Conservation (phyloP, 1,140 invertebrate genomes). For the Drosophila equinoxialis region DNA sequence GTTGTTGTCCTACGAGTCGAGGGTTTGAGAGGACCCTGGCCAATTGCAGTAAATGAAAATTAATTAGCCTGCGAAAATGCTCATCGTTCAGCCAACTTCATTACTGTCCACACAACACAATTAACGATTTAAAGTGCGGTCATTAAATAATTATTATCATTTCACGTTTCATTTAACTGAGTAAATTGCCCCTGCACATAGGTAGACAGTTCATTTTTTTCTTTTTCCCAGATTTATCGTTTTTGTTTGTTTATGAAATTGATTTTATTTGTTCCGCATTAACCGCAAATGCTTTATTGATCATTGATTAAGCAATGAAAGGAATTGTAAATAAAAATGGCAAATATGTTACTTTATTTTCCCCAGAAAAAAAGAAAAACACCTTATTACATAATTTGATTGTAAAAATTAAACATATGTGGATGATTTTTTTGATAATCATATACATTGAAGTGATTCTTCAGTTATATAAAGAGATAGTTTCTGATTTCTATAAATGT, state of each 20-base stretch:
- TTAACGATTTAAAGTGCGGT: slow-evolving; percentile 58
- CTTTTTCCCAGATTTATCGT: slow-evolving; percentile 26
- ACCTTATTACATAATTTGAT: not conserved
- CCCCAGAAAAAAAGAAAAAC: not conserved
- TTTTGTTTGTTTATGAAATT: slow-evolving; percentile 53
- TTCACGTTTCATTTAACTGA: slow-evolving; percentile 52
- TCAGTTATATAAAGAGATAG: too few relatives aligned
- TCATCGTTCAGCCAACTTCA: slow-evolving; percentile 41
- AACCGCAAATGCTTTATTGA: slow-evolving; percentile 29
- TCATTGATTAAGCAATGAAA: slow-evolving; percentile 27
- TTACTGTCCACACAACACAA: slow-evolving; percentile 34
- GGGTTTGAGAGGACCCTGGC: not conserved
- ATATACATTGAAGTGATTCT: too few relatives aligned
- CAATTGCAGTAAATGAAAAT: slow-evolving; percentile 73
- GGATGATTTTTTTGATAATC: not conserved
- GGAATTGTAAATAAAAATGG: slow-evolving; percentile 22
- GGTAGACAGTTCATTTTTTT: not conserved
- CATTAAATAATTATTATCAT: slow-evolving; percentile 62
- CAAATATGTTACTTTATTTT: not conserved
- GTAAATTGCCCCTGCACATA: slow-evolving; percentile 34
- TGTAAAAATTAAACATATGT: not conserved
- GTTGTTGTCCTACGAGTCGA: not conserved
- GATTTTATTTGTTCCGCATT: slow-evolving; percentile 42
- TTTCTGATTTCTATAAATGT: too few relatives aligned
- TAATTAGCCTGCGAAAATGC: slow-evolving; percentile 63